Conservation (phyloP, 2,113 vertebrate genomes). For the Ctenomys sociabilis region DNA sequence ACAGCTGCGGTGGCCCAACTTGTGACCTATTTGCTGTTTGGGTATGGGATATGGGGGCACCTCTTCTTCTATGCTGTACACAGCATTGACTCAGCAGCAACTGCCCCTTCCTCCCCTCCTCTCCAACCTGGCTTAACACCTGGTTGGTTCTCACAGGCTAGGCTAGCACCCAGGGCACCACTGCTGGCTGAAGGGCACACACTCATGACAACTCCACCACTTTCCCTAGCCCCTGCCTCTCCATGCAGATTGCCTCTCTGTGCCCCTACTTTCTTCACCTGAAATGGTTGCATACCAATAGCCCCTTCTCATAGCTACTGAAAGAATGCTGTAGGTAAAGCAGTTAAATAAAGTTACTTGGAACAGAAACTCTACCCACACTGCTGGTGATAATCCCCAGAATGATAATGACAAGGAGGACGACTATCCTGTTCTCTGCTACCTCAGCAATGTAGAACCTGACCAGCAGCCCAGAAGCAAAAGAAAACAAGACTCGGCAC, state of each 20-base stretch:
- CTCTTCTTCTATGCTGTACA: neutral
- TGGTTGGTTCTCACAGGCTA: neutral
- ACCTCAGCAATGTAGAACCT: fast-evolving
- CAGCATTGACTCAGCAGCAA: neutral
- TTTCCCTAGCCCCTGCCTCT: neutral
- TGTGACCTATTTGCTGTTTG: neutral
- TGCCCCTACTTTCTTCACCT: neutral
- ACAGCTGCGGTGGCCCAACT: fast-evolving
- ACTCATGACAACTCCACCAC: neutral
- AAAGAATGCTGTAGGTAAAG: neutral
- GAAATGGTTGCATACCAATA: neutral
- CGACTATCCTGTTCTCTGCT: too few relatives aligned
- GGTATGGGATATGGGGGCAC: neutral
- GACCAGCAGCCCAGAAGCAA: neutral
- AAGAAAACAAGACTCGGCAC: neutral
- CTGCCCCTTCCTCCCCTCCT: neutral
- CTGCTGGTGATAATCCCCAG: neutral
- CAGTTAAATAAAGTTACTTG: neutral
- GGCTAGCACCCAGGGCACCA: neutral
- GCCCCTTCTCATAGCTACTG: neutral
- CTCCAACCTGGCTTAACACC: fast-evolving
- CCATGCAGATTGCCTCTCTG: neutral
- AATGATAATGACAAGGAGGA: neutral
- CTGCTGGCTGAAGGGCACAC: fast-evolving
- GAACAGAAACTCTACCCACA: neutral